A percentile compares a stretch with the other conserved stretches of the same genome.
phyloP scores from a whole-genome alignment of 1,140 invertebrate species.

The Drosophila suzukii region DNA sequence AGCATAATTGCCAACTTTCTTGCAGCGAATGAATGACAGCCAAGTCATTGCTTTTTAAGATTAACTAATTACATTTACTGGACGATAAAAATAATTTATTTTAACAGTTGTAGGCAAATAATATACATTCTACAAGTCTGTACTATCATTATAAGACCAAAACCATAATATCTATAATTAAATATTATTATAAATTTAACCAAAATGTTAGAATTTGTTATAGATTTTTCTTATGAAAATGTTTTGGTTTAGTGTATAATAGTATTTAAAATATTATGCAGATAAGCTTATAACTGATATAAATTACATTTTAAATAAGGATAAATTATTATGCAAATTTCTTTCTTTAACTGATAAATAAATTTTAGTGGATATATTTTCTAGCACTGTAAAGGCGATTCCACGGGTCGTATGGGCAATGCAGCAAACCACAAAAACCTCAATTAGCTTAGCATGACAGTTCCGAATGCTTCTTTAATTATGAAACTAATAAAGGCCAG shows the following conservation, averaged over 20 bases:
- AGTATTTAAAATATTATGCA: too few relatives aligned
- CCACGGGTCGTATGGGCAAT: not conserved
- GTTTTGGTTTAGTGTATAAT: too few relatives aligned
- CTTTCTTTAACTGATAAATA: not conserved
- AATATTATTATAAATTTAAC: too few relatives aligned
- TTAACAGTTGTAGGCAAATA: too few relatives aligned
- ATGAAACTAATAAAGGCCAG: constrained; percentile 37
- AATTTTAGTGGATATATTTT: not conserved
- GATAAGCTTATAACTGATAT: not conserved
- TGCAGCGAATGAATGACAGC: not conserved
- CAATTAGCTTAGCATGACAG: constrained; percentile 17
- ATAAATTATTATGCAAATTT: not conserved
- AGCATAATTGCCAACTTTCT: not conserved
- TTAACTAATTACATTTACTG: too few relatives aligned
- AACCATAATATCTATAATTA: too few relatives aligned
- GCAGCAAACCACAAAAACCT: constrained; percentile 36
- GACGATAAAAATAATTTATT: too few relatives aligned
- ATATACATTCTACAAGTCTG: too few relatives aligned
- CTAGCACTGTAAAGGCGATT: not conserved
- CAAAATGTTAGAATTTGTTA: too few relatives aligned
- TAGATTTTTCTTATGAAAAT: too few relatives aligned
- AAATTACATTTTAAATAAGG: not conserved
- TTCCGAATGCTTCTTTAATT: constrained; percentile 42
- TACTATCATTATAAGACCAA: too few relatives aligned
- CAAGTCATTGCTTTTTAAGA: too few relatives aligned